These are phyloP conservation scores for Penelope pileata DNA, from an alignment of 2,113 vertebrate species.

Conservation along the genomic window DNA sequence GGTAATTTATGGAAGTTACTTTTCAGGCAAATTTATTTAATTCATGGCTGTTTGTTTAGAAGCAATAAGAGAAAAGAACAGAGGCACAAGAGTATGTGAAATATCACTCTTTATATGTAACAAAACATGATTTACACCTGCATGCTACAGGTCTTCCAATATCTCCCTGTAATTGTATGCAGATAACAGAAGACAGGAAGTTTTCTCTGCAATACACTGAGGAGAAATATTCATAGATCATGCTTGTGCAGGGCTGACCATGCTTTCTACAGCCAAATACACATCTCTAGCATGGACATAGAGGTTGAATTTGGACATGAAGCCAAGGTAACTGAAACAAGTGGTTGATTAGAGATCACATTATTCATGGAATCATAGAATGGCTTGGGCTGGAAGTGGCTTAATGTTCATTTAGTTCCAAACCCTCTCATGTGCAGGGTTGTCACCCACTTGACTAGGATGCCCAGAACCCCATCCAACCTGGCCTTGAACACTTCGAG, in stretches of 20 bases:
- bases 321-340: not conserved
- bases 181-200: accelerated
- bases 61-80: not conserved
- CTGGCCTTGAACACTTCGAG: not conserved
- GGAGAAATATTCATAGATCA: not conserved
- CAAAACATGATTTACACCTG: too few relatives aligned
- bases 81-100: not conserved
- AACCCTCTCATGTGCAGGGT: not conserved
- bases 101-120: not conserved
- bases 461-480: not conserved
- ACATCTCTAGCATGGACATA: too few relatives aligned
- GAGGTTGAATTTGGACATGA: too few relatives aligned
- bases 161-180: not conserved
- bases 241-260: not conserved
- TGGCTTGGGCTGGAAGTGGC: not conserved
- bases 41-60: not conserved
- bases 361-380: not conserved
- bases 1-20: not conserved
- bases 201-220: not conserved
- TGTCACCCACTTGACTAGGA: too few relatives aligned
- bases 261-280: not conserved
- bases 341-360: accelerated
- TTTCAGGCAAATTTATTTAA: not conserved
- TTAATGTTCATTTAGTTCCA: not conserved
- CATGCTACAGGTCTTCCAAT: not conserved